Base-by-base conservation (phyloP, 2,888 invertebrate species). In the Heliothis peltigera region DNA sequence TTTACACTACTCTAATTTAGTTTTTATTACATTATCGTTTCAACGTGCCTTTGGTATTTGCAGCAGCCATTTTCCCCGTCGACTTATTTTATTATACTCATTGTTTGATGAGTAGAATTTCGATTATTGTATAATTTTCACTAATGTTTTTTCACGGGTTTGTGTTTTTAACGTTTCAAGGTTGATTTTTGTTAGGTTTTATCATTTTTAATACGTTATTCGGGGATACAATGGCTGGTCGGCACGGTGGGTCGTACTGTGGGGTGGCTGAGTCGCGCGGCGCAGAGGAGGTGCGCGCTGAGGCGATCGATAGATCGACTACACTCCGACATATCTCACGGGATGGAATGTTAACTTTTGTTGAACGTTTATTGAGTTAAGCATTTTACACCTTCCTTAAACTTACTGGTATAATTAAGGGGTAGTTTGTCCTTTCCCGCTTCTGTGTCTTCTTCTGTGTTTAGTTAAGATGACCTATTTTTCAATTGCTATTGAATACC, bases 251-350 rank as follows among this genome's bases (percentile, higher is more conserved):
- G 57, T 62, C 49, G 71, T 59, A 66, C 70, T 72, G 80, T 78
- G 79, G 80, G 79, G 82, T 78, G 84, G 85, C 75, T 76, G 69
- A 63, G 49, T 67, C 73, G 69, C 78, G 72, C 80, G 86, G 85
- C 90, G 91, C 91, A 84, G 75, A 80, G 77, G 70, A 72, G 84
- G 65, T 94, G 94, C 94, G 94, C 94, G 86, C 74, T 32, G 76
- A 43, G 57, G 0, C 84, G 91, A 93, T 94, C 94, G 91, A 94
- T 94, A 92, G 66, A 75, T 81, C 69, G 74, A 66, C 62, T 69
- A 75, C 77, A 79, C 72, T 80, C 69, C 75, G 65, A 66, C 74
- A 70, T 75, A 68, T 39, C 67, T 65, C 54, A 65, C 69, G 67
- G 75, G 75, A 71, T 56, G 75, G 64, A 76, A 74, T 71, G 61